Evolutionary conservation across 1,140 invertebrate genomes (phyloP), one percentile per base, ranked within the genome.

Genomic region (Probaryconus sp.): DNA sequence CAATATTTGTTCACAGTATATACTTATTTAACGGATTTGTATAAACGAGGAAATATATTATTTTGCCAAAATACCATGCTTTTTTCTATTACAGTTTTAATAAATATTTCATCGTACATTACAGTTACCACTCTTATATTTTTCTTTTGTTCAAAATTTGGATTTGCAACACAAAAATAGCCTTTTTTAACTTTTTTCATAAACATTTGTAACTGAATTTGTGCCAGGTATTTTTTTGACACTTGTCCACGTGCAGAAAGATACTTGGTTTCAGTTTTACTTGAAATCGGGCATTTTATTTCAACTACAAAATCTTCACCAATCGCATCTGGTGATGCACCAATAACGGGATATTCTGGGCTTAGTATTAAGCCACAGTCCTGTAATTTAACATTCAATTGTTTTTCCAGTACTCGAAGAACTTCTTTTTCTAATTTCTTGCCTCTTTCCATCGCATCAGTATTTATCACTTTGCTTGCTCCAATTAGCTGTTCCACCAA

Each of bases 121-220:
- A 48, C 56, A 40, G 43, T 18, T 28, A 63, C 21, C 9, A 78
- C 42, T 35, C 10, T 21, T 14, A 79, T 50, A 16, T 70, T 70
- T 72, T 79, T 79, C n/a, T 24, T 24, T 24, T 24, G 3, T 31
- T 71, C 78, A 64, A 76, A 82, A 30, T 82, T 35, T 3, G 28
- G 68, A 24, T 81, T 31, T 48, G 80, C 77, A 37, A 83, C 58
- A 76, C 79, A 81, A 69, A 81, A 84, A 45, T 47, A 76, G 24
- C 74, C 85, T 50, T 82, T 85, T 21, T 72, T 78, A 0, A 85
- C 81, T 31, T 83, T 82, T 4, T 77, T 80, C 16, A 88, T 63
- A 37, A 81, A 85, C 86, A 89, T 89, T 78, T 89, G 88, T n/a
- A 88, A 72, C 63, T 88, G 86, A 26, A 89, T 83, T 56, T 89